These are phyloP conservation scores for Leptinotarsa tumamoca DNA, from an alignment of 2,888 invertebrate genomes.

Conservation along the genomic window DNA sequence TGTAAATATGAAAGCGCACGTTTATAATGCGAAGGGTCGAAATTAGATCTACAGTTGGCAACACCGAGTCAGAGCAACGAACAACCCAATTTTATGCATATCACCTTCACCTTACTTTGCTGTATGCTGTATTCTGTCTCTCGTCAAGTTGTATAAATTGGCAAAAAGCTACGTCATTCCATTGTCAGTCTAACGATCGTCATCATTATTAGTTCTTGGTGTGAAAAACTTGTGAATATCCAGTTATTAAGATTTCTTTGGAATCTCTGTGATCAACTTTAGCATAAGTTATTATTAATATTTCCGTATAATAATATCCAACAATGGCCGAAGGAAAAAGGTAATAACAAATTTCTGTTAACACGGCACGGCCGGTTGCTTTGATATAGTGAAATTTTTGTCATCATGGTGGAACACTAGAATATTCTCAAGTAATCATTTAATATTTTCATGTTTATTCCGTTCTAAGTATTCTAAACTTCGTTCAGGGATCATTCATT, in stretches of 20 bases:
- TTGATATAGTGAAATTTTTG: conserved; percentile 53
- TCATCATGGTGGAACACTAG: conserved; percentile 61
- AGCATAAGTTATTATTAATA: conserved; percentile 45
- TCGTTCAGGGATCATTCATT: not conserved
- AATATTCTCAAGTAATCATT: conserved; percentile 32
- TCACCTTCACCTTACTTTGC: conserved; percentile 4
- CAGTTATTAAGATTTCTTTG: conserved; percentile 38
- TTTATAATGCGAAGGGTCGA: too few species aligned
- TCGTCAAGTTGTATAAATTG: conserved; percentile 56
- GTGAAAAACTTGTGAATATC: conserved; percentile 43
- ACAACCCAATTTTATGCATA: not conserved
- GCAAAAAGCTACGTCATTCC: conserved; percentile 64
- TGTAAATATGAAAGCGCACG: too few species aligned
- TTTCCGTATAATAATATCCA: conserved; percentile 40
- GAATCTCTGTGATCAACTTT: conserved; percentile 39
- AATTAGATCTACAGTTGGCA: too few species aligned
- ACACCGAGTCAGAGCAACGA: too few species aligned
- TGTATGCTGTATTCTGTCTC: conserved; percentile 41
- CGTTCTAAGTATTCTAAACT: not conserved
- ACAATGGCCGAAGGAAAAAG: conserved; percentile 62
- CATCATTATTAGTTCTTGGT: conserved; percentile 45
- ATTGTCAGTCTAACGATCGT: conserved; percentile 58
- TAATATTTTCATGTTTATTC: conserved; percentile 24
- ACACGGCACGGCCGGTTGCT: conserved; percentile 43
- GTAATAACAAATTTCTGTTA: conserved; percentile 46